phyloP scores from a whole-genome alignment of 2,888 invertebrate species.

The Meliscaeva auricollis region DNA sequence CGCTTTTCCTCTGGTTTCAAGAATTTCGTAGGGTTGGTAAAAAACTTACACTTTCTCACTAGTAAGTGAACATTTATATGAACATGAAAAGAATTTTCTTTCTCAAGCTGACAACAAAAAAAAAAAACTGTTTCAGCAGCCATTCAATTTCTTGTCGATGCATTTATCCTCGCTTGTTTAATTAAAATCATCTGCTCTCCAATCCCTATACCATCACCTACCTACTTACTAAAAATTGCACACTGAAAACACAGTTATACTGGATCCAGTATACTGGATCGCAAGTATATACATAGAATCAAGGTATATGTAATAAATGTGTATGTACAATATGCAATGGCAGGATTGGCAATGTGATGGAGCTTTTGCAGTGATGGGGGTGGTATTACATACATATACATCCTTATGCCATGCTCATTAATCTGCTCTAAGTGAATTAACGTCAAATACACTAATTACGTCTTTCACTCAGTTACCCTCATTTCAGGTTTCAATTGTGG shows the following conservation, averaged over 20 bases:
- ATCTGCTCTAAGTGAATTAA: conserved; percentile 78
- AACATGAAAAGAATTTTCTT: too few species aligned
- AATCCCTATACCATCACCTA: not conserved
- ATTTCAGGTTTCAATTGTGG: conserved; percentile 77
- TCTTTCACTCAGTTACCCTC: conserved; percentile 78
- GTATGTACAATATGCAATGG: not conserved
- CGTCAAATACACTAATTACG: conserved; percentile 78
- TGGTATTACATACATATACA: conserved; percentile 61
- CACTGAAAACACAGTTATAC: conserved; percentile 39
- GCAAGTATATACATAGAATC: not conserved
- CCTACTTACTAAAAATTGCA: not conserved
- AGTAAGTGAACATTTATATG: too few species aligned
- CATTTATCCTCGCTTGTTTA: conserved; percentile 69
- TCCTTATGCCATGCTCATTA: conserved; percentile 77
- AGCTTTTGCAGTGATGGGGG: conserved; percentile 5
- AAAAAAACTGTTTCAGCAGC: conserved; percentile 44
- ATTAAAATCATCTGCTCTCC: conserved; percentile 42
- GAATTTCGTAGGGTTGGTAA: too few species aligned
- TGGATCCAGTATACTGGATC: not conserved
- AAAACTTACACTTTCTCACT: too few species aligned
- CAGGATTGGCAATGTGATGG: conserved; percentile 11
- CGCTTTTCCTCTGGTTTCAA: too few species aligned
- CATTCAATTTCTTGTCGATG: conserved; percentile 65
- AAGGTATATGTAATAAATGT: not conserved
- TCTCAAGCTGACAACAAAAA: not conserved